Evolutionary conservation across 2,797 vertebrate species (phyloP).

Genomic region (Sphenodon punctatus): DNA sequence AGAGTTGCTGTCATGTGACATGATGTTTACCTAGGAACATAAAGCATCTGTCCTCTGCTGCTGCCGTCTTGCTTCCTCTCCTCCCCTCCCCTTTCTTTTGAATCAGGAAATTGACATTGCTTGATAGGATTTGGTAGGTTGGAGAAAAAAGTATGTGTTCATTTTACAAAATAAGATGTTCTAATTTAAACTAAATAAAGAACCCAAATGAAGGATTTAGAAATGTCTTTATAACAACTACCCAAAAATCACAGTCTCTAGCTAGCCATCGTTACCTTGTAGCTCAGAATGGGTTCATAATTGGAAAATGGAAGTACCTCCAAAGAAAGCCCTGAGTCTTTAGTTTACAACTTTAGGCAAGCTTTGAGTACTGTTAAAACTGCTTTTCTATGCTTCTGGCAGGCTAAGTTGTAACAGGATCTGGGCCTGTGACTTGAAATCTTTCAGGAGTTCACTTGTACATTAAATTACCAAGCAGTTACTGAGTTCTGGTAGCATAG

Average conservation of each 20-base stretch:
- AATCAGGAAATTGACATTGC: accelerated
- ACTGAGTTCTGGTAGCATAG: too few species aligned
- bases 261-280: background rate
- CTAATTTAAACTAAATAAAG: too few species aligned
- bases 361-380: conserved; percentile 4
- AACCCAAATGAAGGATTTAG: too few species aligned
- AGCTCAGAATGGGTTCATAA: background rate
- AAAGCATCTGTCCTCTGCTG: background rate
- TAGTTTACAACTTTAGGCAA: accelerated
- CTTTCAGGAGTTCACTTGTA: too few species aligned
- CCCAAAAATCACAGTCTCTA: background rate
- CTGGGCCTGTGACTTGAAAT: too few species aligned
- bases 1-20: background rate
- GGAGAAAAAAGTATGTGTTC: too few species aligned
- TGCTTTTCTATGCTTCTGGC: background rate
- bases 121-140: too few species aligned
- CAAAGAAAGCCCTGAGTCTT: background rate
- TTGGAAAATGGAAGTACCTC: background rate
- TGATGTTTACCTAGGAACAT: accelerated
- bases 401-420: too few species aligned
- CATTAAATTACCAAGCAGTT: too few species aligned
- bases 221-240: background rate
- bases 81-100: background rate
- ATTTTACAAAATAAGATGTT: too few species aligned
- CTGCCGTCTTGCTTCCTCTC: background rate